These are phyloP conservation scores for Pissodes strobi DNA, from an alignment of 1,140 invertebrate genomes.

Conservation along the genomic window DNA sequence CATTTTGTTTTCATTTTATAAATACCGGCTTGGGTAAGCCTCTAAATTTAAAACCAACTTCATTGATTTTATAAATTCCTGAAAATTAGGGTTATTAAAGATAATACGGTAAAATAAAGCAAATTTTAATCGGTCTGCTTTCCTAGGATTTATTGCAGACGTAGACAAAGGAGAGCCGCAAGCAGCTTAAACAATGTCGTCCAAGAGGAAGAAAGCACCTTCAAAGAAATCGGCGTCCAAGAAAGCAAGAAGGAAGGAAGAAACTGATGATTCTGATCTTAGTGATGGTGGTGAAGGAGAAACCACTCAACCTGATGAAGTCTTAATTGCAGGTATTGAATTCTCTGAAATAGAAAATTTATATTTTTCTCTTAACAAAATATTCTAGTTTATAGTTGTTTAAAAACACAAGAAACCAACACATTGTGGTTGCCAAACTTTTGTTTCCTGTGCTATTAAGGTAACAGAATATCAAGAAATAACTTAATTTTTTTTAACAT, in stretches of 20 bases:
- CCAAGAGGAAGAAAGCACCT: slow-evolving; percentile 53
- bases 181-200: slow-evolving; percentile 15
- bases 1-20: slow-evolving; percentile 16
- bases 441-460: too few relatives aligned
- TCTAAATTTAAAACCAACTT: slow-evolving; percentile 1
- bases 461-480: too few relatives aligned
- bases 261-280: slow-evolving; percentile 60
- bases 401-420: background rate
- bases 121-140: background rate
- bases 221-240: slow-evolving; percentile 50
- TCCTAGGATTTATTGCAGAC: slow-evolving; percentile 1
- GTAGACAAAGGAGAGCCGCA: slow-evolving; percentile 20
- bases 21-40: slow-evolving; percentile 2
- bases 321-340: slow-evolving; percentile 57
- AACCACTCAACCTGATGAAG: slow-evolving; percentile 57
- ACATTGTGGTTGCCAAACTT: too few relatives aligned
- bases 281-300: slow-evolving; percentile 56
- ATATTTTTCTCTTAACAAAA: too few relatives aligned
- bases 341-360: background rate
- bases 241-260: slow-evolving; percentile 58
- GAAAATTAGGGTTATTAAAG: background rate
- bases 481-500: too few relatives aligned
- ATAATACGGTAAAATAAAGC: background rate
- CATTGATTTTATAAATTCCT: background rate
- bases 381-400: background rate